Conservation (phyloP, 2,113 vertebrate species). For the Crotalus tigris region DNA sequence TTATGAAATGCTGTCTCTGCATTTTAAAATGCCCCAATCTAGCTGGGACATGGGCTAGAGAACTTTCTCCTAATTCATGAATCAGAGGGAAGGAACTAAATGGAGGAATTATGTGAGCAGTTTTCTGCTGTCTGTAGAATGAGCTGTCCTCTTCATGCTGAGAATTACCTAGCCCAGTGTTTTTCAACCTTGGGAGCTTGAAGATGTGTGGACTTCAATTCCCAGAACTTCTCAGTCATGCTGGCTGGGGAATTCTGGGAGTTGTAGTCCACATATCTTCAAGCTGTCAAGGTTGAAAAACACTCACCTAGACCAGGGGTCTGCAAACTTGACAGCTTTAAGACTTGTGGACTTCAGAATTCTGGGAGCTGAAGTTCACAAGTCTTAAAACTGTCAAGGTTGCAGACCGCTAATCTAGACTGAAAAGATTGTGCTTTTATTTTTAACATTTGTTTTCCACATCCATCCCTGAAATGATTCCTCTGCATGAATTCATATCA, state of each 20-base stretch:
- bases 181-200: too few relatives aligned
- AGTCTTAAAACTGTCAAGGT: too few relatives aligned
- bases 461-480: constrained; percentile 3
- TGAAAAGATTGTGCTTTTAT: neutral
- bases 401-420: neutral
- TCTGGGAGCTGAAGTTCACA: too few relatives aligned
- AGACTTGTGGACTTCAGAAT: too few relatives aligned
- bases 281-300: too few relatives aligned
- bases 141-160: neutral
- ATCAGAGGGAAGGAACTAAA: neutral
- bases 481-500: neutral
- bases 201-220: too few relatives aligned
- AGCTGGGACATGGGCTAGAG: neutral
- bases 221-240: too few relatives aligned
- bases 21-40: neutral
- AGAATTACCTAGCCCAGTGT: too few relatives aligned
- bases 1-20: neutral
- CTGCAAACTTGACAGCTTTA: too few relatives aligned
- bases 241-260: too few relatives aligned
- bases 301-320: too few relatives aligned
- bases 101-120: neutral
- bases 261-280: too few relatives aligned
- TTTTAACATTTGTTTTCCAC: neutral
- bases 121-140: neutral
- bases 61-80: neutral